Evolutionary conservation across 1,140 invertebrate genomes (phyloP).

Genomic region (Aphelinus certus): DNA sequence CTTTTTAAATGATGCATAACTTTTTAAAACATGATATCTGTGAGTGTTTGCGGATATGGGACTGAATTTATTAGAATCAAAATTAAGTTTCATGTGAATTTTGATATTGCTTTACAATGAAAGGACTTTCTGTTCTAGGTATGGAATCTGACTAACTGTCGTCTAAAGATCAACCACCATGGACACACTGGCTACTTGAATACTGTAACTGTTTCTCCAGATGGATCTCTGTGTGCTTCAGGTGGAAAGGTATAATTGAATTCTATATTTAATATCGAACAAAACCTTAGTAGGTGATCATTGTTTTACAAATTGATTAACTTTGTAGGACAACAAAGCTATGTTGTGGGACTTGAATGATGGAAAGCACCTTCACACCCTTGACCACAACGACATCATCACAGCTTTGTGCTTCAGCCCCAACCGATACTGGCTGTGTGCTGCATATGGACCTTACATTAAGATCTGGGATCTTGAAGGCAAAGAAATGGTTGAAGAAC

Average conservation of each 20-base stretch:
- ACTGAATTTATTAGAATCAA: conserved; percentile 51
- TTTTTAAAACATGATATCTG: conserved; percentile 51
- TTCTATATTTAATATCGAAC: conserved; percentile 11
- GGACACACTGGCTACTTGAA: conserved; percentile 98
- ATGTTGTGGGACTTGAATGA: conserved; percentile 99
- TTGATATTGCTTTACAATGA: conserved; percentile 19
- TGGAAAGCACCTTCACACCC: conserved; percentile 98
- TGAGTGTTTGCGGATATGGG: conserved; percentile 67
- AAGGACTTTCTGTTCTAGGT: conserved; percentile 72
- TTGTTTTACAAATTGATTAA: conserved; percentile 28
- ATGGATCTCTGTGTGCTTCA: conserved; percentile 98
- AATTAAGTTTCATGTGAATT: conserved; percentile 7
- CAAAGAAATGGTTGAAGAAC: conserved; percentile 99
- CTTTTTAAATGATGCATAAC: conserved; percentile 50
- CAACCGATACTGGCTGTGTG: conserved; percentile 99
- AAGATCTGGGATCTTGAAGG: conserved; percentile 99
- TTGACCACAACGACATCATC: conserved; percentile 98
- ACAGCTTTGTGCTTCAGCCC: conserved; percentile 99
- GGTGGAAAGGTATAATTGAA: conserved; percentile 85
- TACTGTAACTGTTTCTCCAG: conserved; percentile 98
- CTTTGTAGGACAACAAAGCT: conserved; percentile 90
- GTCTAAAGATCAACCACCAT: conserved; percentile 97
- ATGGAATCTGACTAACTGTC: conserved; percentile 99
- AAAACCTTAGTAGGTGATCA: not conserved
- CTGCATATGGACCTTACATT: conserved; percentile 98